These are phyloP conservation scores for Erannis defoliaria DNA, from an alignment of 2,888 invertebrate species.

Conservation along the genomic window DNA sequence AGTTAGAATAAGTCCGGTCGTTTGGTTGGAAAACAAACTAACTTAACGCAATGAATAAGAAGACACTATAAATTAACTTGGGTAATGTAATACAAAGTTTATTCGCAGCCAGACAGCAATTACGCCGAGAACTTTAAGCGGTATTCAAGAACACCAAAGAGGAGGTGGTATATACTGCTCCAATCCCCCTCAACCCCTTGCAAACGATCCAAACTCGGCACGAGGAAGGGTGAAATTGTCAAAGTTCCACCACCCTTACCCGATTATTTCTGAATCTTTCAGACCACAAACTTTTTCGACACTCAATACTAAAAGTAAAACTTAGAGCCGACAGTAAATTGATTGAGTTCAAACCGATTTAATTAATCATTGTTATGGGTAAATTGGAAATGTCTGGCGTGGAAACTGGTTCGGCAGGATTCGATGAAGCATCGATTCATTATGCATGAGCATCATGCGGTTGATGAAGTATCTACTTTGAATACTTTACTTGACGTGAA, in stretches of 20 bases:
- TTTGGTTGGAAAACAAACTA: conserved; percentile 71
- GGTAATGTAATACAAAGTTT: conserved; percentile 85
- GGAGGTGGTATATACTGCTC: conserved; percentile 60
- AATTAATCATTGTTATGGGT: conserved; percentile 49
- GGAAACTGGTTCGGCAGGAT: conserved; percentile 41
- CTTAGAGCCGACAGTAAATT: conserved; percentile 49
- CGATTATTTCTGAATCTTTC: conserved; percentile 76
- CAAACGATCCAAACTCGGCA: conserved; percentile 69
- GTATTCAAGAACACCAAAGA: conserved; percentile 81
- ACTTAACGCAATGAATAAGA: conserved; percentile 78
- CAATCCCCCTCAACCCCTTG: conserved; percentile 56
- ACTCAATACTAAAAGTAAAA: conserved; percentile 57
- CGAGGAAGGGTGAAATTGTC: conserved; percentile 64
- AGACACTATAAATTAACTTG: conserved; percentile 82
- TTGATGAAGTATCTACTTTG: conserved; percentile 42
- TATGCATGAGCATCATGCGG: conserved; percentile 42
- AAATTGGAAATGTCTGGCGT: conserved; percentile 45
- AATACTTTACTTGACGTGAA: conserved; percentile 22
- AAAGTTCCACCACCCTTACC: conserved; percentile 73
- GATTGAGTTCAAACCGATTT: conserved; percentile 55
- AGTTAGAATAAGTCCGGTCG: conserved; percentile 64
- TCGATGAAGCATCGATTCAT: conserved; percentile 46
- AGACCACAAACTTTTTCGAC: conserved; percentile 67
- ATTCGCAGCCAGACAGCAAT: conserved; percentile 84
- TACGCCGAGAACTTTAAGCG: conserved; percentile 81